Evolutionary conservation across 2,113 vertebrate genomes (phyloP), one percentile per base, ranked within the genome.

Genomic region (Hystrix cristata): DNA sequence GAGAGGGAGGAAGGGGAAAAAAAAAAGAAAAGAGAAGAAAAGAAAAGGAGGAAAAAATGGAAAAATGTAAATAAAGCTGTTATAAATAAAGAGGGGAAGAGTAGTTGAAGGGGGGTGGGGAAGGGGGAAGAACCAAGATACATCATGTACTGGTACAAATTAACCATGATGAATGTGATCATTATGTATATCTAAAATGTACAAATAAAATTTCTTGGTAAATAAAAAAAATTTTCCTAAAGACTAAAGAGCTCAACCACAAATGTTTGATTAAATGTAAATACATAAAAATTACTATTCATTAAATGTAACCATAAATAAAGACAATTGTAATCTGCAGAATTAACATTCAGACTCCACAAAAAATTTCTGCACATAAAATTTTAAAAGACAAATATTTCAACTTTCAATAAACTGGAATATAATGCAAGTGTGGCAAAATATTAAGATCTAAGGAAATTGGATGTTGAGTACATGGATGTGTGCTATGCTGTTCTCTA

Each of bases 381-480:
- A 65, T 72, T 95, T 48, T 29, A 87, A 81, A 81, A 83, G 34
- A 67, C n/a, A 95, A 91, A 62, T 91, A 59, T 31, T 55, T 31
- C 51, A 92, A 76, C 29, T 90, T 90, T 38, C 46, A 16, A 87
- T 46, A 78, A 91, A 67, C 51, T 89, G 11, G 38, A 76, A 65
- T 95, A 55, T n/a, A 71, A 90, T 87, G 57, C 1, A 0, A 76
- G 9, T 59, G 14, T 46, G 43, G 43, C 74, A 89, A 81, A 94
- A 84, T 79, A 86, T 43, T 27, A 86, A 96, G 34, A 69, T 59
- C 2, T 57, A 82, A 82, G 90, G 76, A 95, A 96, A 87, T 29
- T 76, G n/a, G 31, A 59, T 88, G 48, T n/a, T 72, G 6, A 72
- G 34, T 19, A 87, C 57, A 48, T 31, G 48, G n/a, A 16, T 84